Evolutionary conservation across 2,888 invertebrate genomes (phyloP).

Genomic region (Leptopterna dolabrata): DNA sequence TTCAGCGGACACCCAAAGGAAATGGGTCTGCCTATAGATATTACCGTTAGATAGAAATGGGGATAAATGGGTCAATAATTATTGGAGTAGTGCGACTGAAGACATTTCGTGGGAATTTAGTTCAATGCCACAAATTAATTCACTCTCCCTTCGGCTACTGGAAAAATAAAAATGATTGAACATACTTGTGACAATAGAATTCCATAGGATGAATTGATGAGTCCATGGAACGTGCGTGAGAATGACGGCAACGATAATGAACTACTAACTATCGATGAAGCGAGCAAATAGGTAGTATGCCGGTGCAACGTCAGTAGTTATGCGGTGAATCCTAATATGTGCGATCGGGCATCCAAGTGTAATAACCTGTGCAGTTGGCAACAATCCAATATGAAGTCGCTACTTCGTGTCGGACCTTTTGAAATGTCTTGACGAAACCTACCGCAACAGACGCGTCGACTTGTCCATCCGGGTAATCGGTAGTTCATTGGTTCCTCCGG

Average conservation of each 20-base stretch:
- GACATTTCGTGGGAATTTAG: no score
- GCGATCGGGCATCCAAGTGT: not conserved
- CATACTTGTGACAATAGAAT: no score
- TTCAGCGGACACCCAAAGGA: no score
- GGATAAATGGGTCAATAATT: no score
- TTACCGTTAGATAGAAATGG: no score
- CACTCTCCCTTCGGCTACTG: no score
- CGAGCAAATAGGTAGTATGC: not conserved
- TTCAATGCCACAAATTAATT: no score
- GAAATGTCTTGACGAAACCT: not conserved
- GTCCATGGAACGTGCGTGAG: no score
- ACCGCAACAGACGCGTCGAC: constrained; percentile 15
- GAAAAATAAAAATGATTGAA: no score
- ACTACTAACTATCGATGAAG: not conserved
- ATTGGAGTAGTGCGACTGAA: no score
- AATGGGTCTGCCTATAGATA: no score
- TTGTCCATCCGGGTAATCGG: constrained; percentile 13
- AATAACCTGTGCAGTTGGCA: not conserved
- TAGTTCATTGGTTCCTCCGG: not conserved
- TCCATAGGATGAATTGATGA: no score
- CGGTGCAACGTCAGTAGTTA: not conserved
- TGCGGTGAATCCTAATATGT: not conserved
- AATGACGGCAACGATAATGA: not conserved
- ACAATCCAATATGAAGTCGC: not conserved
- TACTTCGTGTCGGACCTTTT: not conserved